phyloP scores from a whole-genome alignment of 2,113 vertebrate species.

The Notothenia rossii region DNA sequence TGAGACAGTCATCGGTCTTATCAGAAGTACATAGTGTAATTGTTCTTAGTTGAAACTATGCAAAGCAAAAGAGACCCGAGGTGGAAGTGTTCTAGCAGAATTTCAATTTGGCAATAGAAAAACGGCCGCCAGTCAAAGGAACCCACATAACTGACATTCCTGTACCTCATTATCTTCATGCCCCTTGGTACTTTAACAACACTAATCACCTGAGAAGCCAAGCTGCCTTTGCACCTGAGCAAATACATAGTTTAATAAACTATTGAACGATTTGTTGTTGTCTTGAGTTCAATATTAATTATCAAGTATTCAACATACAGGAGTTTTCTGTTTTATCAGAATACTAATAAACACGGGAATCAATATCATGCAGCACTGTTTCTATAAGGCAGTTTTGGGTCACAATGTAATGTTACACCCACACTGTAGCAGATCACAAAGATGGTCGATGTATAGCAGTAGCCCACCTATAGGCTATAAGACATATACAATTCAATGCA shows the following conservation, averaged over 20 bases:
- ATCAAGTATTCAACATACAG: not conserved
- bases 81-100: conserved; percentile 4
- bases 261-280: not conserved
- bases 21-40: not conserved
- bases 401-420: conserved; percentile 55
- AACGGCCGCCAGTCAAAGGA: conserved; percentile 32
- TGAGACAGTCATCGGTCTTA: not conserved
- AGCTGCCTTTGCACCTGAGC: conserved; percentile 57
- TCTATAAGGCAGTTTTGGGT: conserved; percentile 21
- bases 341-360: not conserved
- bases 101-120: conserved; percentile 26
- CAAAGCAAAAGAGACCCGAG: not conserved
- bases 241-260: conserved; percentile 4
- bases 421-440: conserved; percentile 54
- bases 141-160: conserved; percentile 70
- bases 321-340: not conserved
- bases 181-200: conserved; percentile 68
- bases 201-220: conserved; percentile 62
- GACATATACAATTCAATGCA: not conserved
- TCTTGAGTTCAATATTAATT: not conserved
- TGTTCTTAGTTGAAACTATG: no score
- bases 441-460: conserved; percentile 48
- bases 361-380: not conserved
- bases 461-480: conserved; percentile 28
- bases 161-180: conserved; percentile 67